Evolutionary conservation across 2,888 invertebrate genomes (phyloP).

Genomic region (Epicampocera succincta): DNA sequence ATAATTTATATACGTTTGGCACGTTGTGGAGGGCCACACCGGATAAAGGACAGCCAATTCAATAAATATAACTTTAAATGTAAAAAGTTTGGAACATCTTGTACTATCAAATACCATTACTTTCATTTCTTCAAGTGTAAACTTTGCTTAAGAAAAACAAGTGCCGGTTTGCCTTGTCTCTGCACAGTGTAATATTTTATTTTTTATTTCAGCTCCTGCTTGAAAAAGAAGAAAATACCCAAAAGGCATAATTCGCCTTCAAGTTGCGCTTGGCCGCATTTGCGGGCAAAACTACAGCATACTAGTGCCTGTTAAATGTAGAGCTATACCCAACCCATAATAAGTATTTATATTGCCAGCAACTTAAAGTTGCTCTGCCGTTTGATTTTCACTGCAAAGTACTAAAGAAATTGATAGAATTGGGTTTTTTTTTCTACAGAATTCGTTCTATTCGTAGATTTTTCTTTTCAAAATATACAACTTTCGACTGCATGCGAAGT

Average conservation of each 20-base stretch:
- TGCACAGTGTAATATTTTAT: slow-evolving; percentile 42
- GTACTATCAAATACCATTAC: no score
- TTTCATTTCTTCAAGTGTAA: slow-evolving; percentile 1
- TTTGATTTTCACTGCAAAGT: slow-evolving; percentile 55
- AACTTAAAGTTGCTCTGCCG: slow-evolving; percentile 4
- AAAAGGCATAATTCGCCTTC: slow-evolving; percentile 74
- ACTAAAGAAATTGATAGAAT: slow-evolving; percentile 33
- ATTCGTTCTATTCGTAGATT: background rate
- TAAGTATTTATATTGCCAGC: background rate
- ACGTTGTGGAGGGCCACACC: no score
- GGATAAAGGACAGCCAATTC: no score
- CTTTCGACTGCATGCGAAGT: slow-evolving; percentile 79
- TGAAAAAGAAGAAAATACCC: background rate
- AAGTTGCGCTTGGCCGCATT: slow-evolving; percentile 65
- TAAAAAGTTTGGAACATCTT: no score
- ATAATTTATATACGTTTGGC: no score
- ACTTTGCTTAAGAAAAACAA: background rate
- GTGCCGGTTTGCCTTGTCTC: background rate
- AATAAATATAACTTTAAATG: no score
- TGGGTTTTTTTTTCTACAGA: background rate
- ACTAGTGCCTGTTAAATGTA: slow-evolving; percentile 50
- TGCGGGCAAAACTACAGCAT: slow-evolving; percentile 11
- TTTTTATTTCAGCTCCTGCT: background rate
- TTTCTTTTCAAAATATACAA: slow-evolving; percentile 75
- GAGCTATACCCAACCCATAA: background rate